Conservation (phyloP, 2,797 vertebrate species). For the Acestrorhynchus altus region DNA sequence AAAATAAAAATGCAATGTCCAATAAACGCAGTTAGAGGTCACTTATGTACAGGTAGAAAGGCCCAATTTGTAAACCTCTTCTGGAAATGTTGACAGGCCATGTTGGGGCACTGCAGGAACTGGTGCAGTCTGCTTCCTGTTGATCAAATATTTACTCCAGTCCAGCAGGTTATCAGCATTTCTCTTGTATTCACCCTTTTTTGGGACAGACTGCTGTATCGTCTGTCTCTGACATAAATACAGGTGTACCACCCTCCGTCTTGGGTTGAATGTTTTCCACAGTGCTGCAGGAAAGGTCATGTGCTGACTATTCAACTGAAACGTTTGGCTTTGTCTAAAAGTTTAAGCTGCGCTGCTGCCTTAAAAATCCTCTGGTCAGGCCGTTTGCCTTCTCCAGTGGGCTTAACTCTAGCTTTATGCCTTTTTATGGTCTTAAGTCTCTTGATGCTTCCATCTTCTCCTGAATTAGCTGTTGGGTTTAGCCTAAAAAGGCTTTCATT, state of each 20-base stretch:
- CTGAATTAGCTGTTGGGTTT: no score
- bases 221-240: neutral
- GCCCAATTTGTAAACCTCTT: conserved; percentile 1
- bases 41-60: neutral
- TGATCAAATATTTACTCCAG: neutral
- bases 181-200: neutral
- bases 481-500: no score
- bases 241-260: neutral
- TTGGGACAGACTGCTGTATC: neutral
- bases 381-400: no score
- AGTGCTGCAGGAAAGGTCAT: no score
- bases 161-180: no score
- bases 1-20: neutral
- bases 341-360: no score
- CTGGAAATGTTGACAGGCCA: neutral
- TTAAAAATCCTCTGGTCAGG: no score
- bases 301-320: no score
- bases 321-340: no score
- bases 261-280: neutral
- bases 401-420: no score
- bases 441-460: no score
- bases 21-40: neutral
- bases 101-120: neutral
- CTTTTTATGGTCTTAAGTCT: no score
- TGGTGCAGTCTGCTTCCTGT: conserved; percentile 6